Evolutionary conservation across 1,140 invertebrate genomes (phyloP).

Genomic region (Lepidurus packardi): DNA sequence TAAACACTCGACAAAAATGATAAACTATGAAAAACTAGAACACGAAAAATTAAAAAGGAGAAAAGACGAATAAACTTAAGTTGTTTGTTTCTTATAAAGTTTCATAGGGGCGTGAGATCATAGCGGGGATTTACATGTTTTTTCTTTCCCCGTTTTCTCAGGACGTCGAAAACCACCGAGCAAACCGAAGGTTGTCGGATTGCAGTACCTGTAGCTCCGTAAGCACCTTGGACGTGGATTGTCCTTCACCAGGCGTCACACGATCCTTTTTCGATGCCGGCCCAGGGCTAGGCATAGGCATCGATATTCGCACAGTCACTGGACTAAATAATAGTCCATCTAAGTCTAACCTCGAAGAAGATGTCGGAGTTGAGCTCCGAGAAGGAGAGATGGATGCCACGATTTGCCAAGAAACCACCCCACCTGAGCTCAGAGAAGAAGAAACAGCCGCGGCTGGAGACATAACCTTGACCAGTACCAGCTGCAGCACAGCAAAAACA

Average conservation of each 20-base stretch:
- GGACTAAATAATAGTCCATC: background rate
- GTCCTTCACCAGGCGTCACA: conserved; percentile 27
- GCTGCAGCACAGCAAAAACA: background rate
- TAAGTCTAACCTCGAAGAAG: background rate
- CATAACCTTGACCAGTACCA: background rate
- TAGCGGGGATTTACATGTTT: background rate
- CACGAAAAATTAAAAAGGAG: no score
- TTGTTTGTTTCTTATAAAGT: no score
- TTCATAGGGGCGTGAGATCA: no score
- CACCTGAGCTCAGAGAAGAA: background rate
- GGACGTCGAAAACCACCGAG: conserved; percentile 6
- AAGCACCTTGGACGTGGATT: conserved; percentile 33
- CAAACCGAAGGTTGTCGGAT: conserved; percentile 55
- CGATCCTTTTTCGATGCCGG: conserved; percentile 25
- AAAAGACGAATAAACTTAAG: no score
- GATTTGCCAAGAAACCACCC: background rate
- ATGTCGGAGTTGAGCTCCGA: background rate
- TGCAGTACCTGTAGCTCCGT: conserved; percentile 57
- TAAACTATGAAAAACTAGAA: background rate
- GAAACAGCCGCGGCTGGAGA: background rate
- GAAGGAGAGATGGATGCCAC: background rate
- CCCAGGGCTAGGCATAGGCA: conserved; percentile 14
- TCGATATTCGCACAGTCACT: background rate
- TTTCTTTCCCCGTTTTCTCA: background rate
- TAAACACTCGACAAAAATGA: background rate